Conservation (phyloP, 2,113 vertebrate species). For the Corvus hawaiiensis region DNA sequence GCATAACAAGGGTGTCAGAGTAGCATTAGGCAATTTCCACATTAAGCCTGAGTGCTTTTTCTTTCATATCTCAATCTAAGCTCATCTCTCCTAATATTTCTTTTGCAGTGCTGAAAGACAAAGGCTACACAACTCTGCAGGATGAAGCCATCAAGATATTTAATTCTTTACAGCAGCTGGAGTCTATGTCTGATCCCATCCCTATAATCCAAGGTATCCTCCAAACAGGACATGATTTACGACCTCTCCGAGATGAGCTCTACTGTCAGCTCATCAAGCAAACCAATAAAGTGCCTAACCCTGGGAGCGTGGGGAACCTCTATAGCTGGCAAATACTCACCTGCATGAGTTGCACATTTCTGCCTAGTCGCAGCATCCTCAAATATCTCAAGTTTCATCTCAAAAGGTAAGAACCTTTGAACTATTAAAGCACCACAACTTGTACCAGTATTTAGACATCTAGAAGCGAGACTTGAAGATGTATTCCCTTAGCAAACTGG, state of each 20-base stretch:
- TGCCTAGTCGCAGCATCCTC: constrained; percentile 85
- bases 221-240: constrained; percentile 89
- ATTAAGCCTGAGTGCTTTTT: not conserved
- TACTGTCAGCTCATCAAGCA: constrained; percentile 98
- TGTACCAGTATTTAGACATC: not conserved
- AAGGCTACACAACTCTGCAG: constrained; percentile 89
- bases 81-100: not conserved
- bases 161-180: constrained; percentile 90
- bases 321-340: constrained; percentile 89
- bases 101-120: constrained; percentile 77
- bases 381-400: constrained; percentile 95
- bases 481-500: not conserved
- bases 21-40: not conserved
- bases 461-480: not conserved
- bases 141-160: constrained; percentile 94
- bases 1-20: not conserved
- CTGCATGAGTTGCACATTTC: constrained; percentile 90
- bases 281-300: constrained; percentile 83
- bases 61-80: not conserved
- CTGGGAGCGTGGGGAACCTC: constrained; percentile 79
- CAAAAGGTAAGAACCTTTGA: constrained; percentile 77
- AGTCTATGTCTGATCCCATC: constrained; percentile 84
- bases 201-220: constrained; percentile 90
- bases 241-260: constrained; percentile 88
- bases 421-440: not conserved